A percentile compares a stretch with the other conserved stretches of the same genome.
Evolutionary conservation across 2,113 vertebrate genomes (phyloP).

Genomic region (Callaeas wilsoni): DNA sequence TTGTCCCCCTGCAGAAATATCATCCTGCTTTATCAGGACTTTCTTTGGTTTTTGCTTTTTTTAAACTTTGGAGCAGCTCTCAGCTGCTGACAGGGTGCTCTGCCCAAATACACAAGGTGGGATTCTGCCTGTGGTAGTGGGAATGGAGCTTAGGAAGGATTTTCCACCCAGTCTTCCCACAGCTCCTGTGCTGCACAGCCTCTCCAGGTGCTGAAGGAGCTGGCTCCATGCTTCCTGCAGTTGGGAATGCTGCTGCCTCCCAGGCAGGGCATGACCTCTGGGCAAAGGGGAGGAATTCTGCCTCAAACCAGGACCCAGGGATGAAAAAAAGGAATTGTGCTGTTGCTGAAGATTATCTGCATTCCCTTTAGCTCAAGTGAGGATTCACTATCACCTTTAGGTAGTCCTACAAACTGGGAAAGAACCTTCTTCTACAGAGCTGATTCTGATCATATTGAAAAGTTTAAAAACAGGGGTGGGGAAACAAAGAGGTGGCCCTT

Average conservation of each 20-base stretch:
- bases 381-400: not conserved
- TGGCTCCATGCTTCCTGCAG: not conserved
- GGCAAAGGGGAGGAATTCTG: not conserved
- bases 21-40: not conserved
- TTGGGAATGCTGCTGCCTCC: not conserved
- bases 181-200: not conserved
- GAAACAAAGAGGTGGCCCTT: not conserved
- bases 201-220: not conserved
- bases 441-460: not conserved
- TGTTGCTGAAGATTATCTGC: not conserved
- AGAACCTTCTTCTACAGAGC: not conserved
- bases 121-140: not conserved
- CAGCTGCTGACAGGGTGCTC: not conserved
- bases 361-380: not conserved
- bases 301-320: not conserved
- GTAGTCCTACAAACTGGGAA: too few relatives aligned
- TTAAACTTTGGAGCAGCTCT: not conserved
- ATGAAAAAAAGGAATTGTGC: not conserved
- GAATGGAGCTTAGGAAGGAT: not conserved
- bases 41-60: too few relatives aligned
- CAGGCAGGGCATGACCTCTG: not conserved
- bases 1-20: not conserved
- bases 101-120: not conserved
- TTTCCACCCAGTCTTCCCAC: not conserved
- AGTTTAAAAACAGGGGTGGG: rapidly evolving